Evolutionary conservation across 2,797 vertebrate species (phyloP).

Genomic region (Aeoliscus strigatus): DNA sequence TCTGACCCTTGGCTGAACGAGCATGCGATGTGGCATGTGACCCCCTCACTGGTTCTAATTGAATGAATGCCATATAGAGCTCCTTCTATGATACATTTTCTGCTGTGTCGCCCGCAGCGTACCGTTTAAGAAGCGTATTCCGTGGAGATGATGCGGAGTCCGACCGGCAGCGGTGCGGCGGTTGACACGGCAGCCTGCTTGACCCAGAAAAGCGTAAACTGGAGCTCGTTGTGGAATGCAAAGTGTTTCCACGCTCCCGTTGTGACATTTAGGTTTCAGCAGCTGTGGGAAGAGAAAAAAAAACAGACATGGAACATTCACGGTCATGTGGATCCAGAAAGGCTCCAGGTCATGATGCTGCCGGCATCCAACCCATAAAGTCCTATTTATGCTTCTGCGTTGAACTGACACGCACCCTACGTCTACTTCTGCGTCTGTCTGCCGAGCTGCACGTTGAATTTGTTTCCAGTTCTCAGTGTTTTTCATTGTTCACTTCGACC

Average conservation of each 20-base stretch:
- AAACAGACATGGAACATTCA: conserved; percentile 33
- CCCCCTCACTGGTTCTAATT: conserved; percentile 56
- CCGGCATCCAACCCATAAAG: conserved; percentile 12
- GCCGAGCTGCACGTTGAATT: too few relatives aligned
- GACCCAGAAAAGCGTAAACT: conserved; percentile 47
- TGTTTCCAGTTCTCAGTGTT: too few relatives aligned
- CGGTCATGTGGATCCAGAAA: conserved; percentile 22
- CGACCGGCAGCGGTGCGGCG: conserved; percentile 53
- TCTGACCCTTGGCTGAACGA: conserved; percentile 34
- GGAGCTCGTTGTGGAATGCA: conserved; percentile 47
- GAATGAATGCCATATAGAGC: conserved; percentile 34
- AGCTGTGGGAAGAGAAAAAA: conserved; percentile 31
- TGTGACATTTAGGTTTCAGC: conserved; percentile 48
- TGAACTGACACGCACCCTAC: too few relatives aligned
- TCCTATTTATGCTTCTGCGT: too few relatives aligned
- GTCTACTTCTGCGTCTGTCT: too few relatives aligned
- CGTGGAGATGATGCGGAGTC: conserved; percentile 43
- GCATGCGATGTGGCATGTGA: conserved; percentile 37
- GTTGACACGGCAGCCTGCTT: conserved; percentile 49
- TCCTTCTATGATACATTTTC: conserved; percentile 36
- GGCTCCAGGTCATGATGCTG: conserved; percentile 11
- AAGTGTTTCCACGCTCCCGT: conserved; percentile 41
- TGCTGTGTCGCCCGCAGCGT: conserved; percentile 28
- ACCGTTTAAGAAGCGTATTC: conserved; percentile 39
- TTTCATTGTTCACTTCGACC: too few relatives aligned